These are phyloP conservation scores for Streblospio benedicti DNA, from an alignment of 1,140 invertebrate genomes.

Conservation along the genomic window DNA sequence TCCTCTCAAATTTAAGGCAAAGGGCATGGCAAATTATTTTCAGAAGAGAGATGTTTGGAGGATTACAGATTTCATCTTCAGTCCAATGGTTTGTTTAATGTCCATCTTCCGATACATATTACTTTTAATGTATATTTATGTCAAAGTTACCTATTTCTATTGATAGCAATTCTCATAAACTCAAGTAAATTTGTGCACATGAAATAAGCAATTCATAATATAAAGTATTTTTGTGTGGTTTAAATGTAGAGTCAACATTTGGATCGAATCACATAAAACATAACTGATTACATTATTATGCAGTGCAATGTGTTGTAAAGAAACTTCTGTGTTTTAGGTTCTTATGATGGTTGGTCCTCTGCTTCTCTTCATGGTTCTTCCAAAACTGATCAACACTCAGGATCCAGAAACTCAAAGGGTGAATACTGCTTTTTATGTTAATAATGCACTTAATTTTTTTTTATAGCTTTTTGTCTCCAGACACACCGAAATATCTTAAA, in stretches of 20 bases:
- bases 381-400: constrained; percentile 80
- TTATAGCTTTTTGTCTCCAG: neutral
- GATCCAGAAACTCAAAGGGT: constrained; percentile 86
- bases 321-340: constrained; percentile 13
- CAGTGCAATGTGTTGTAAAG: no score
- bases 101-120: neutral
- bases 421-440: constrained; percentile 14
- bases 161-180: no score
- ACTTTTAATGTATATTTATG: neutral
- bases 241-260: no score
- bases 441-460: neutral
- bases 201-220: no score
- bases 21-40: constrained; percentile 79
- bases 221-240: no score
- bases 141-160: no score
- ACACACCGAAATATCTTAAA: neutral
- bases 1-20: constrained; percentile 76
- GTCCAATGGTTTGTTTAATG: constrained; percentile 69
- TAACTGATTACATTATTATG: no score
- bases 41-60: constrained; percentile 90
- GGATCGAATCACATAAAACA: no score
- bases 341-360: constrained; percentile 93
- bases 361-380: constrained; percentile 80
- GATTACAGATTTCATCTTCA: constrained; percentile 86
- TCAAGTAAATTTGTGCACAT: no score